Conservation (phyloP, 2,797 vertebrate genomes). For the Trachops cirrhosus region DNA sequence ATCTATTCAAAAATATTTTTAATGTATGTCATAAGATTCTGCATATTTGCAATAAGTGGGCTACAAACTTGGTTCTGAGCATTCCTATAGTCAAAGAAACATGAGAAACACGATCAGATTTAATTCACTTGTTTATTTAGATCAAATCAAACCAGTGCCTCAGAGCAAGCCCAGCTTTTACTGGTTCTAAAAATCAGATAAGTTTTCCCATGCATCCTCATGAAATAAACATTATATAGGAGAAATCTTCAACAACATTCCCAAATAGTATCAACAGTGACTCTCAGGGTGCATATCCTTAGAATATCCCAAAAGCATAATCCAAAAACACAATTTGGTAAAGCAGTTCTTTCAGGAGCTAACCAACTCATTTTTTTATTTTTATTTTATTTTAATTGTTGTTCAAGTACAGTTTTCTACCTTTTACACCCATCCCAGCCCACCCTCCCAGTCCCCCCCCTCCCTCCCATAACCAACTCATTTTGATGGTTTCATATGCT, state of each 20-base stretch:
- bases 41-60: background rate
- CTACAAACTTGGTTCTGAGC: background rate
- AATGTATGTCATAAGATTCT: background rate
- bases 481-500: conserved; percentile 1
- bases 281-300: background rate
- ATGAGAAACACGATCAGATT: background rate
- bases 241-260: background rate
- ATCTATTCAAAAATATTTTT: background rate
- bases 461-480: background rate
- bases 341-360: background rate
- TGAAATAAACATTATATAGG: background rate
- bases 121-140: background rate
- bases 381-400: too few species aligned
- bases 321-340: background rate
- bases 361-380: background rate
- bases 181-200: background rate
- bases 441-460: too few species aligned
- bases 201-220: background rate
- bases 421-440: too few species aligned
- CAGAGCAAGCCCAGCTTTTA: background rate
- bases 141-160: background rate
- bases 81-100: background rate
- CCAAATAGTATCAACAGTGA: background rate
- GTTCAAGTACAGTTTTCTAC: too few species aligned
- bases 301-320: background rate